A percentile compares a stretch with the other conserved stretches of the same genome.
Conservation (phyloP, 2,888 invertebrate species). For the Eurytoma californica region DNA sequence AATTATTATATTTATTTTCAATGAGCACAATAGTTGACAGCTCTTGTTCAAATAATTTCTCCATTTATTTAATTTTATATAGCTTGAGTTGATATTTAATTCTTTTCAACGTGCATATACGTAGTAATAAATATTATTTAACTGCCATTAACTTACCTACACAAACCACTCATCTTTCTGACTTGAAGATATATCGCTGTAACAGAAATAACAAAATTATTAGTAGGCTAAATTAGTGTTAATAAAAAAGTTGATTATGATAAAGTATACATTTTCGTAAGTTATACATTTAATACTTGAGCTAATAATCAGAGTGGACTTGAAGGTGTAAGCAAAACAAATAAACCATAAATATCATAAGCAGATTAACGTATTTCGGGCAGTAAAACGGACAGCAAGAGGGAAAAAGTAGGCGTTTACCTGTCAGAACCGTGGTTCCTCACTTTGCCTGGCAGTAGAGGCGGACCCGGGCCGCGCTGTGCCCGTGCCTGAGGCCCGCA, state of each 20-base stretch:
- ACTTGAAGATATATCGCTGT: constrained; percentile 77
- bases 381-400: neutral
- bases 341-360: too few relatives aligned
- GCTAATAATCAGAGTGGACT: too few relatives aligned
- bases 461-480: constrained; percentile 86
- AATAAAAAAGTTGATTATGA: too few relatives aligned
- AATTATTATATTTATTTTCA: too few relatives aligned
- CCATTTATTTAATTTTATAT: neutral
- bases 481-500: constrained; percentile 88
- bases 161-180: constrained; percentile 96
- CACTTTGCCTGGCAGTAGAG: constrained; percentile 85
- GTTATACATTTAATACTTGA: too few relatives aligned
- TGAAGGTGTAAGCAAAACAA: too few relatives aligned
- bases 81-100: neutral
- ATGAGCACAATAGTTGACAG: too few relatives aligned
- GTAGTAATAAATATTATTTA: neutral
- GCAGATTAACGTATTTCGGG: constrained; percentile 8
- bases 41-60: neutral
- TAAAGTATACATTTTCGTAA: too few relatives aligned
- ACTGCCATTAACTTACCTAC: constrained; percentile 76
- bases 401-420: constrained; percentile 61
- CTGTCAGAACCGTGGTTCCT: constrained; percentile 78
- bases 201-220: constrained; percentile 60
- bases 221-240: too few relatives aligned
- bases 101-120: neutral